phyloP scores from a whole-genome alignment of 2,888 invertebrate genomes.

The Eudasyphora cyanicolor region DNA sequence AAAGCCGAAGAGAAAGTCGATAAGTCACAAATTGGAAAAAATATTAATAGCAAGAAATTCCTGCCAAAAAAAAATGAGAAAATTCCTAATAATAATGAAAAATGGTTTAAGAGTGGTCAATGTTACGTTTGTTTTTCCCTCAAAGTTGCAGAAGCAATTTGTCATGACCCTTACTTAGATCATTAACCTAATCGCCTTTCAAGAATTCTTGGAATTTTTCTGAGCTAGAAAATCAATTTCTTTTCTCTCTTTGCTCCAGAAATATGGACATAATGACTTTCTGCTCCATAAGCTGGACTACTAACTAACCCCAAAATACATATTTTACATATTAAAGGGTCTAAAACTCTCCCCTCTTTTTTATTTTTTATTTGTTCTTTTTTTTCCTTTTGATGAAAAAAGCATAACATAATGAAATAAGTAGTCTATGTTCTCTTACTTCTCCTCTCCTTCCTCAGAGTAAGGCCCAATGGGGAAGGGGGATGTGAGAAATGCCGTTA shows the following conservation, averaged over 20 bases:
- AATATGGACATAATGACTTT: slow-evolving; percentile 9
- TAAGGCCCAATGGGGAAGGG: too few species aligned
- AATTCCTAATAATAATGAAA: too few species aligned
- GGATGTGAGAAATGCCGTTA: background rate
- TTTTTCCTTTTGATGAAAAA: too few species aligned
- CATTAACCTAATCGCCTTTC: slow-evolving; percentile 4
- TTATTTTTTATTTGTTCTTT: too few species aligned
- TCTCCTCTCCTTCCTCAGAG: too few species aligned
- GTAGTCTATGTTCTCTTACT: background rate
- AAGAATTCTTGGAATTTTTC: background rate
- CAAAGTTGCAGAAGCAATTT: background rate
- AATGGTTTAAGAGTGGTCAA: background rate
- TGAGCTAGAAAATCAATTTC: background rate
- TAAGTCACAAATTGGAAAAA: background rate
- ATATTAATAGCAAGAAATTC: too few species aligned
- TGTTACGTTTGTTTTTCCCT: background rate
- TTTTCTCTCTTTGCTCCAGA: background rate
- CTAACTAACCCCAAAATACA: background rate
- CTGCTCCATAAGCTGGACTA: background rate
- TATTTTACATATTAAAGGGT: slow-evolving; percentile 13
- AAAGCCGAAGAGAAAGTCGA: background rate
- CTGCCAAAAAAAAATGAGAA: background rate
- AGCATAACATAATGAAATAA: slow-evolving; percentile 4
- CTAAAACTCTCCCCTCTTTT: background rate
- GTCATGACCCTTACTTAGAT: background rate